phyloP scores from a whole-genome alignment of 2,113 vertebrate genomes.

The Sinocyclocheilus anshuiensis region DNA sequence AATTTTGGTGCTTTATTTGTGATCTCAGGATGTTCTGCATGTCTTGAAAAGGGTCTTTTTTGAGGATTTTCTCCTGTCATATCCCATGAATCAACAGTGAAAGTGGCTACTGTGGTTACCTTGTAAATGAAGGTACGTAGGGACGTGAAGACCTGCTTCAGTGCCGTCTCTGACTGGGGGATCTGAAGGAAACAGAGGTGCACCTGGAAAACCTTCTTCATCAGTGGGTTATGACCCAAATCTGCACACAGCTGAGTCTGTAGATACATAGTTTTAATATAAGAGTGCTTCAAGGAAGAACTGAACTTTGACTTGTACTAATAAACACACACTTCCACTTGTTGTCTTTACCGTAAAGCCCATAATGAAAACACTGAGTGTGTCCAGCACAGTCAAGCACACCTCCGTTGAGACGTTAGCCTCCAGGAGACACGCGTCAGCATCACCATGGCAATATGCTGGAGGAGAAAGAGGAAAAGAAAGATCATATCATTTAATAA shows the following conservation, averaged over 20 bases:
- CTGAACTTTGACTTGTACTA: background rate
- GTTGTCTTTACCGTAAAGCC: conserved; percentile 87
- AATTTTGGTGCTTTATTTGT: no score
- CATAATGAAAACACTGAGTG: conserved; percentile 89
- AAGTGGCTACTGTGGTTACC: conserved; percentile 67
- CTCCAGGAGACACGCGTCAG: conserved; percentile 90
- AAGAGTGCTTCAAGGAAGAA: background rate
- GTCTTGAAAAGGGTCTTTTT: background rate
- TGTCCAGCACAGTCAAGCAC: conserved; percentile 94
- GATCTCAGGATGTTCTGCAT: no score
- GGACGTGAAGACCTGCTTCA: conserved; percentile 93
- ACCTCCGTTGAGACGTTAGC: conserved; percentile 95
- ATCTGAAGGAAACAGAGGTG: conserved; percentile 96
- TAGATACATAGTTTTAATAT: conserved; percentile 50
- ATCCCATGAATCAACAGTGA: background rate
- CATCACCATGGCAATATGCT: conserved; percentile 91
- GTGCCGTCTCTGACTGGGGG: conserved; percentile 90
- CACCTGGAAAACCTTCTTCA: conserved; percentile 98
- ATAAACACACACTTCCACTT: background rate
- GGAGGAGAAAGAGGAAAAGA: conserved; percentile 49
- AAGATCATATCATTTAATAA: conserved; percentile 3
- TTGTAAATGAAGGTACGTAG: conserved; percentile 92
- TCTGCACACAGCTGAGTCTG: conserved; percentile 91
- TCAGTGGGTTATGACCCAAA: conserved; percentile 93
- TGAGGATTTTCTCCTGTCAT: background rate